A percentile compares a stretch with the other conserved stretches of the same genome.
Evolutionary conservation across 2,888 invertebrate species (phyloP).

Genomic region (Lepeophtheirus nordmannii): DNA sequence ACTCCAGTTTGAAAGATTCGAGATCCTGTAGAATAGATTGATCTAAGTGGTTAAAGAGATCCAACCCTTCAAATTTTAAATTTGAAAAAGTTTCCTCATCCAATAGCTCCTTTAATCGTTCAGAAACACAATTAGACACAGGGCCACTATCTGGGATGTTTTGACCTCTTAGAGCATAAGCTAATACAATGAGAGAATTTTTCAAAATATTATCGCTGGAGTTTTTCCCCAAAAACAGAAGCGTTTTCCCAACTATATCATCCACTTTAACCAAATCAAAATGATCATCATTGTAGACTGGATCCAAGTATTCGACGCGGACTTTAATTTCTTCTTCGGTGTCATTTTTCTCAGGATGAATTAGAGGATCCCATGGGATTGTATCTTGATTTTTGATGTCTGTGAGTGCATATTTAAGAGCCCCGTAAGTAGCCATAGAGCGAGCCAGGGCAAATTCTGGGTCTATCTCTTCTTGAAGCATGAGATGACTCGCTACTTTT

Average conservation of each 20-base stretch:
- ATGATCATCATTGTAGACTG: slow-evolving; percentile 73
- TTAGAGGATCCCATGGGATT: slow-evolving; percentile 36
- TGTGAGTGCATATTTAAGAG: neutral
- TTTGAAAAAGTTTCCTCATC: neutral
- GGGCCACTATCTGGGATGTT: neutral
- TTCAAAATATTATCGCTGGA: slow-evolving; percentile 18
- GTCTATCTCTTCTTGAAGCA: slow-evolving; percentile 65
- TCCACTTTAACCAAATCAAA: slow-evolving; percentile 60
- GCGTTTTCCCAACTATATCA: slow-evolving; percentile 64
- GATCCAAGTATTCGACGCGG: slow-evolving; percentile 59
- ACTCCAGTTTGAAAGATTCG: neutral
- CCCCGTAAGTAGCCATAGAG: slow-evolving; percentile 27
- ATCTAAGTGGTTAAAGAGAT: neutral
- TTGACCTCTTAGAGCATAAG: neutral
- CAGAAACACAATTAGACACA: neutral
- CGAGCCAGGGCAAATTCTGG: slow-evolving; percentile 25
- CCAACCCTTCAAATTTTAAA: neutral
- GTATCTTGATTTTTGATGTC: slow-evolving; percentile 35
- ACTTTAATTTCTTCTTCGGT: slow-evolving; percentile 42
- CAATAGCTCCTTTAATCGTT: neutral
- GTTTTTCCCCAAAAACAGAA: slow-evolving; percentile 46
- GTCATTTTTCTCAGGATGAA: slow-evolving; percentile 30
- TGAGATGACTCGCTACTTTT: slow-evolving; percentile 55
- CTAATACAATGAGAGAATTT: neutral
- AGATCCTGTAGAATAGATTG: neutral